phyloP scores from a whole-genome alignment of 2,113 vertebrate genomes.

The Erpornis zantholeuca region DNA sequence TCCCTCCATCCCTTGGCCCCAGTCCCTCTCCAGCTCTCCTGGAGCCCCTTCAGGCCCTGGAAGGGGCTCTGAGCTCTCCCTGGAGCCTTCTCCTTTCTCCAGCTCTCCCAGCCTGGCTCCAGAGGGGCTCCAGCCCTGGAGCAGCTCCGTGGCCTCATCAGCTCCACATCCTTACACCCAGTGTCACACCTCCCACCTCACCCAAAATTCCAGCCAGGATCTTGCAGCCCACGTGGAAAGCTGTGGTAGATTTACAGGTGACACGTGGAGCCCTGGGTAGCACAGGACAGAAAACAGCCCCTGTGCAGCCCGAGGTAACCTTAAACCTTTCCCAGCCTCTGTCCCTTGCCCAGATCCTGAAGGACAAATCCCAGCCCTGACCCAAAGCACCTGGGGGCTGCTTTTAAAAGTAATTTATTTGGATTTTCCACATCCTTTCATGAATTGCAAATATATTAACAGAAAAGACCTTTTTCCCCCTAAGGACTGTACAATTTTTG shows the following conservation, averaged over 20 bases:
- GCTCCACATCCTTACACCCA: not conserved
- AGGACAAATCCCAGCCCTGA: not conserved
- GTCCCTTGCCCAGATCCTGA: accelerated
- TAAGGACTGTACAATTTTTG: conserved; percentile 71
- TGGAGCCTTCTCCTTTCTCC: not conserved
- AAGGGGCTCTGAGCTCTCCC: not conserved
- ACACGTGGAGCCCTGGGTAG: accelerated
- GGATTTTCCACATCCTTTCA: conserved; percentile 77
- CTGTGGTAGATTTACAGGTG: accelerated
- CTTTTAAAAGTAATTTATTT: conserved; percentile 81
- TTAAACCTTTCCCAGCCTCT: not conserved
- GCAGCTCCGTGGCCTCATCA: too few relatives aligned
- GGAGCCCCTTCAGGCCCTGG: not conserved
- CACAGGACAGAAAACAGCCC: not conserved
- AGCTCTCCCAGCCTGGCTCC: not conserved
- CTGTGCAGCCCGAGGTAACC: accelerated
- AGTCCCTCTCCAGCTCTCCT: not conserved
- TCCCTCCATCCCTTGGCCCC: not conserved
- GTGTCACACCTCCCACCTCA: not conserved
- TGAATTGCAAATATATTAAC: conserved; percentile 80
- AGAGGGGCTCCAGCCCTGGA: not conserved
- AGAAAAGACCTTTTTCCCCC: conserved; percentile 58
- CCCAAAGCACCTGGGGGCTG: conserved; percentile 53
- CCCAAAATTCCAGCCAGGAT: not conserved
- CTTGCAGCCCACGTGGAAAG: accelerated